phyloP scores from a whole-genome alignment of 2,888 invertebrate species.

The Rotaria macrura region DNA sequence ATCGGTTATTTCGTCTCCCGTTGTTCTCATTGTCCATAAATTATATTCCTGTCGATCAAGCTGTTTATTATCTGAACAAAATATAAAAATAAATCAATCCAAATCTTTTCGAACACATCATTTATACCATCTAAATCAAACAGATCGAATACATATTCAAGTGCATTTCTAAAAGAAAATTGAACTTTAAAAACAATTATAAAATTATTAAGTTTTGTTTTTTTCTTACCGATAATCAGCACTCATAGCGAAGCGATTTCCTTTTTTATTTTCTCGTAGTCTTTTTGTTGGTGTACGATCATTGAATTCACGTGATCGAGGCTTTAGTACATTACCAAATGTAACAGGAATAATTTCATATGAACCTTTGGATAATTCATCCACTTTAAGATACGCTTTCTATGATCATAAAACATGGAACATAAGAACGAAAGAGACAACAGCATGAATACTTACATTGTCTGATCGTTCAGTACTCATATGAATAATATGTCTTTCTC shows the following conservation, averaged over 20 bases:
- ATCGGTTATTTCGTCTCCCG: background rate
- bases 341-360: constrained; percentile 4
- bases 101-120: background rate
- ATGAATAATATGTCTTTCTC: background rate
- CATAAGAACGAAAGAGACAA: no score
- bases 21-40: background rate
- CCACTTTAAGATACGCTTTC: background rate
- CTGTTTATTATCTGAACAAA: background rate
- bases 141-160: background rate
- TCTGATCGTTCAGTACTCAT: background rate
- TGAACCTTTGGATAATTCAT: background rate
- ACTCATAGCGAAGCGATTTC: background rate
- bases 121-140: background rate
- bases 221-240: background rate
- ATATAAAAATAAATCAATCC: no score
- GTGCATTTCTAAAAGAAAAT: background rate
- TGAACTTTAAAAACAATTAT: background rate
- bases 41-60: constrained; percentile 8
- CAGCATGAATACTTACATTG: background rate
- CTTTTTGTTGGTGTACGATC: background rate
- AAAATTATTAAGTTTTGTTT: no score
- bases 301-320: background rate
- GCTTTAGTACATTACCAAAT: background rate
- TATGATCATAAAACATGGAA: background rate
- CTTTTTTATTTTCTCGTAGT: background rate